These are phyloP conservation scores for Acanthosepion esculentum DNA, from an alignment of 2,888 invertebrate species.

Conservation along the genomic window DNA sequence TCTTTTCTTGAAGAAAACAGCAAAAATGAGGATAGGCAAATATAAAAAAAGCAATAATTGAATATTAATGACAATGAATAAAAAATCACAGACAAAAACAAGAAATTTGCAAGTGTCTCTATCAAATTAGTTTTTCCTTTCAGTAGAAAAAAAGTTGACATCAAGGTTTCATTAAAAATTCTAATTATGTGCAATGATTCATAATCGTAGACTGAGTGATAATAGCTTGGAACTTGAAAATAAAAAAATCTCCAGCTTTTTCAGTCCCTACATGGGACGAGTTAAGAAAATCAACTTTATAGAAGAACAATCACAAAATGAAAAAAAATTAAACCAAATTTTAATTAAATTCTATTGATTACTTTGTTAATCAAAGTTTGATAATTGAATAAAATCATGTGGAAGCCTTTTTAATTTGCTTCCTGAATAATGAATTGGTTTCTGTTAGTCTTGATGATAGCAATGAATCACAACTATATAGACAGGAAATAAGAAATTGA, in stretches of 20 bases:
- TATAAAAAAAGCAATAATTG: neutral
- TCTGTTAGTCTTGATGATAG: neutral
- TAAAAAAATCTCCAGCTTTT: neutral
- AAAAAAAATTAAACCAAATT: neutral
- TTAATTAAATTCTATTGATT: constrained; percentile 21
- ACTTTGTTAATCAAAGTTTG: neutral
- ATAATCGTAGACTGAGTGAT: neutral
- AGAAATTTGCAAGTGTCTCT: neutral
- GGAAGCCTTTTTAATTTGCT: neutral
- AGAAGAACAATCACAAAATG: neutral
- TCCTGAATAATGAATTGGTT: neutral
- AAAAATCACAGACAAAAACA: neutral
- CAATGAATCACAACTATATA: too few species aligned
- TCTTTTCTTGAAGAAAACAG: neutral
- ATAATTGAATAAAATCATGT: neutral
- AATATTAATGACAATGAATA: neutral
- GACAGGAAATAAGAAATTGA: too few species aligned
- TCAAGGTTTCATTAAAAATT: neutral
- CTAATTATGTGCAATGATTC: neutral
- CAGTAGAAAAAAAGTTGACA: neutral
- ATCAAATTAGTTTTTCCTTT: neutral
- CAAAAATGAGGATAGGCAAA: neutral
- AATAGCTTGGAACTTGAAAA: neutral
- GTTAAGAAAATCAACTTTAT: neutral
- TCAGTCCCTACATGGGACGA: neutral